These are phyloP conservation scores for Phataginus tricuspis DNA, from an alignment of 2,797 vertebrate species.

Conservation along the genomic window DNA sequence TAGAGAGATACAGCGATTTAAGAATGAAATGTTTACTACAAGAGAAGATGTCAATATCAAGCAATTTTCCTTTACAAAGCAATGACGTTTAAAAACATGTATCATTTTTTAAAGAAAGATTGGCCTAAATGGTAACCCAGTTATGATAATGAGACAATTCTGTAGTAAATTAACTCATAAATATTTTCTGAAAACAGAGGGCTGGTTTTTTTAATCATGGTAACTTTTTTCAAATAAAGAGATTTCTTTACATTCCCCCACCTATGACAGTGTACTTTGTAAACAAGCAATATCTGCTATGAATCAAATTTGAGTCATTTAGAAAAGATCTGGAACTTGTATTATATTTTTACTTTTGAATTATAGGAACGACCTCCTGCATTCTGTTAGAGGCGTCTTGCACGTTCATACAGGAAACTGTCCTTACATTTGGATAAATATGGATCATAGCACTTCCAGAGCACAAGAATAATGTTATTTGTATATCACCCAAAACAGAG, in stretches of 20 bases:
- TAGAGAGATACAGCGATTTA: slow-evolving; percentile 84
- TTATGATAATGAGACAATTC: slow-evolving; percentile 70
- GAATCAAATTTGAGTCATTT: slow-evolving; percentile 74
- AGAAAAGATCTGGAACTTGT: slow-evolving; percentile 76
- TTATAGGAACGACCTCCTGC: slow-evolving; percentile 82
- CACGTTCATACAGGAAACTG: slow-evolving; percentile 84
- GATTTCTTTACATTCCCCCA: slow-evolving; percentile 73
- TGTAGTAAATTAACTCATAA: slow-evolving; percentile 71
- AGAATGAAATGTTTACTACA: background rate
- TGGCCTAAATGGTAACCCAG: slow-evolving; percentile 43
- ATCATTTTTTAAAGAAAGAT: slow-evolving; percentile 22
- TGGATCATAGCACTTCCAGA: slow-evolving; percentile 79
- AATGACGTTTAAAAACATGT: background rate
- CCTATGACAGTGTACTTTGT: slow-evolving; percentile 66
- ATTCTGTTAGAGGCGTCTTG: slow-evolving; percentile 81
- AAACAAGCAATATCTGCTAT: slow-evolving; percentile 66
- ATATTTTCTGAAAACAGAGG: slow-evolving; percentile 65
- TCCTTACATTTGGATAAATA: slow-evolving; percentile 83
- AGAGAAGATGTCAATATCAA: background rate
- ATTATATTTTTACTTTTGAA: slow-evolving; percentile 84
- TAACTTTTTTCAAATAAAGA: slow-evolving; percentile 67
- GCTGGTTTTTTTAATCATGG: slow-evolving; percentile 66
- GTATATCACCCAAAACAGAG: slow-evolving; percentile 71
- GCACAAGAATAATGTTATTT: slow-evolving; percentile 81
- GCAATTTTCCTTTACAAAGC: background rate